phyloP scores from a whole-genome alignment of 2,888 invertebrate species.

The Lepeophtheirus nordmannii region DNA sequence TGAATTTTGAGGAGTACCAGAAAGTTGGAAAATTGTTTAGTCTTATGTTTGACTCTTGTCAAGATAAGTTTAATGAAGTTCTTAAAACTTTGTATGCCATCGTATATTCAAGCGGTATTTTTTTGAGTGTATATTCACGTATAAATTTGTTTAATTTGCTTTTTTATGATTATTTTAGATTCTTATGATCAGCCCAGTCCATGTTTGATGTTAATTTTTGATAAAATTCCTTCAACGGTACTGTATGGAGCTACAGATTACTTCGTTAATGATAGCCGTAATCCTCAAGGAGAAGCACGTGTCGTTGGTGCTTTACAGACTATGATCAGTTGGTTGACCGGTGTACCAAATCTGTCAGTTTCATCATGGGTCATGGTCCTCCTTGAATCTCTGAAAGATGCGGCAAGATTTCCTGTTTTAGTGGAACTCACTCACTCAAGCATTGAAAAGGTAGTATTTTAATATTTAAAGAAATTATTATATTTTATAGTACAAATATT shows the following conservation, averaged over 20 bases:
- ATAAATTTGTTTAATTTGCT: background rate
- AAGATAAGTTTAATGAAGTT: background rate
- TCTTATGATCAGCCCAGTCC: conserved; percentile 1
- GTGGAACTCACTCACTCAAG: conserved; percentile 12
- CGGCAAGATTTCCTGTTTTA: conserved; percentile 7
- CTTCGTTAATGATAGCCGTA: background rate
- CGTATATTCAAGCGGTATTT: background rate
- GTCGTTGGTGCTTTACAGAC: conserved; percentile 13
- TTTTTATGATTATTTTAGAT: background rate
- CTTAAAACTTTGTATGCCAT: background rate
- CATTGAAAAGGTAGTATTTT: background rate
- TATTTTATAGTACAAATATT: background rate
- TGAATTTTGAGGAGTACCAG: background rate
- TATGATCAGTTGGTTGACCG: conserved; percentile 16
- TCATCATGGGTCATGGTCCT: conserved; percentile 7
- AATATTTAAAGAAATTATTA: no score
- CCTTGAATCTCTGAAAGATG: background rate
- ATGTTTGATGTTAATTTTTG: background rate
- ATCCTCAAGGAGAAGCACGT: background rate
- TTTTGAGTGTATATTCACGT: background rate
- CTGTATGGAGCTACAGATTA: background rate
- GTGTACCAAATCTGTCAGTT: background rate
- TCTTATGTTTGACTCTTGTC: background rate
- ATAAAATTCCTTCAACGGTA: background rate
- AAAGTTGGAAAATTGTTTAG: background rate